Evolutionary conservation across 2,888 invertebrate species (phyloP), one percentile per base, ranked within the genome.

Genomic region (Elysia crispata): DNA sequence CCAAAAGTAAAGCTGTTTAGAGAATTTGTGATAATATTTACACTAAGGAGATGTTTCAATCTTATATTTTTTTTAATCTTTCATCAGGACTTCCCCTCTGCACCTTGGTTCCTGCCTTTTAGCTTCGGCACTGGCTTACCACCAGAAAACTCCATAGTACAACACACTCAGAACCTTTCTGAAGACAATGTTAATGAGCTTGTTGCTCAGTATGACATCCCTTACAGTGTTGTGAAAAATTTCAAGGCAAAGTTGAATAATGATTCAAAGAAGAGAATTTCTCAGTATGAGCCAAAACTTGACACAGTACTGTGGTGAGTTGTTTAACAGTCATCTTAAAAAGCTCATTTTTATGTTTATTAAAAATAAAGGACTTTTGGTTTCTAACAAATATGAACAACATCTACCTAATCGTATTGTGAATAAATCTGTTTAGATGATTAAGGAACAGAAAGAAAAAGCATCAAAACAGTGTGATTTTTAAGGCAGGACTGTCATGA

Each of bases 21-120:
- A 41, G 41, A 41, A 41, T 41, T 41, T 41, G 41, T 41, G 41
- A 41, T 6, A 41, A 3, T 41, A 6, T 41, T 41, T 3, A 41
- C 41, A 6, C 11, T 41, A 70, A 33, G 11, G 11, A 41, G 33
- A 70, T 70, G 5, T 33, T n/a, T 33, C 11, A 70, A 5, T n/a
- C n/a, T 15, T 41, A 28, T 69, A 30, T 15, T 69, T 69, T 69
- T 69, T 15, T 70, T 33, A 60, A 15, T 67, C 67, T 25, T 79
- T 6, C 70, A 83, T 6, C 85, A 91, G 89, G 92, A 92, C 83
- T 92, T 92, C 81, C 87, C 88, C 6, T 79, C 83, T 5, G 77
- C 90, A 41, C 89, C 89, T 5, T 92, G 92, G 92, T 92, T 92
- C 81, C 83, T 92, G 72, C 86, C 87, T 11, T 92, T 87, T 82